These are phyloP conservation scores for Scolopax bukidnonensis DNA, from an alignment of 2,797 vertebrate species.

Conservation along the genomic window DNA sequence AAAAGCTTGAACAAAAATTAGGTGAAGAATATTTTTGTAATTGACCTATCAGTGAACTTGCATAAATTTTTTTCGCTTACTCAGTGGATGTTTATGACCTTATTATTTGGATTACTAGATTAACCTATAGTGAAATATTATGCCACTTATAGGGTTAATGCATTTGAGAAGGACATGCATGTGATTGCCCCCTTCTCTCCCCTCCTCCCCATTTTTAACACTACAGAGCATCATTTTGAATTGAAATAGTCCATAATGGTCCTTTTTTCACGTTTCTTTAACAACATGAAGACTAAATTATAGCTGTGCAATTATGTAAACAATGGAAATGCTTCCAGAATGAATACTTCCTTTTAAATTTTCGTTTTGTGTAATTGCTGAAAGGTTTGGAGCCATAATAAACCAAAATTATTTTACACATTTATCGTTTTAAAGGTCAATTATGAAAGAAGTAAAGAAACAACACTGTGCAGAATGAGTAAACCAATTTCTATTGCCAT, in stretches of 20 bases:
- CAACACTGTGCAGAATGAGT: slow-evolving; percentile 85
- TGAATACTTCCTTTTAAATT: slow-evolving; percentile 90
- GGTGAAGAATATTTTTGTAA: slow-evolving; percentile 72
- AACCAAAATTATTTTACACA: slow-evolving; percentile 94
- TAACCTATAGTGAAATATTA: slow-evolving; percentile 16
- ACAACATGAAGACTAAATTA: slow-evolving; percentile 84
- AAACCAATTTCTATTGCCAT: slow-evolving; percentile 90
- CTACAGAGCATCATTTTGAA: slow-evolving; percentile 77
- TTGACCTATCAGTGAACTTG: slow-evolving; percentile 71
- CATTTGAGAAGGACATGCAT: slow-evolving; percentile 58
- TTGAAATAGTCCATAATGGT: slow-evolving; percentile 79
- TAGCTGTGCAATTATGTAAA: slow-evolving; percentile 91
- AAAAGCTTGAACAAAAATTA: slow-evolving; percentile 65
- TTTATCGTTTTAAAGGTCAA: slow-evolving; percentile 95
- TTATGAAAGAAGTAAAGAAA: slow-evolving; percentile 93
- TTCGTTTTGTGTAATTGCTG: slow-evolving; percentile 96
- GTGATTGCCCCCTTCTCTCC: slow-evolving; percentile 33
- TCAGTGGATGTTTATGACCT: slow-evolving; percentile 28
- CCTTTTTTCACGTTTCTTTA: slow-evolving; percentile 77
- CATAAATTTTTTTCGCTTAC: slow-evolving; percentile 22
- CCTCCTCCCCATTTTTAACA: slow-evolving; percentile 67
- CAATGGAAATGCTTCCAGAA: slow-evolving; percentile 93
- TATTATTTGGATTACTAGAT: slow-evolving; percentile 20
- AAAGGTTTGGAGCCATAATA: slow-evolving; percentile 94
- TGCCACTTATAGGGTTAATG: slow-evolving; percentile 71